Percentiles rank a stretch among this genome's conserved stretches.
Evolutionary conservation across 2,113 vertebrate species (phyloP).

Genomic region (Emydocephalus ijimae): DNA sequence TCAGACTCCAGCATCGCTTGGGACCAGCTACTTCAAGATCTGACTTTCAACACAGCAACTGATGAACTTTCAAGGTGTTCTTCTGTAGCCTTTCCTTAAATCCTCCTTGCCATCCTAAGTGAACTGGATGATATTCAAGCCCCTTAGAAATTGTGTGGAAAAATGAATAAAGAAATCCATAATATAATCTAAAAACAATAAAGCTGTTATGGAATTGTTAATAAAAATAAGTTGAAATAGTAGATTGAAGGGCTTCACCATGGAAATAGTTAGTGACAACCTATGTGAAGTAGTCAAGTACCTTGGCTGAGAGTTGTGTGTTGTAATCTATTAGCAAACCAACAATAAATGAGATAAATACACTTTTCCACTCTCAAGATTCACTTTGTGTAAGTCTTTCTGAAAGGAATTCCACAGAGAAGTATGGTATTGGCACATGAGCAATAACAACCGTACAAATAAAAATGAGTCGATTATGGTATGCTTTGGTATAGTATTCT

Average conservation of each 20-base stretch:
- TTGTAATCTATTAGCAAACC: neutral
- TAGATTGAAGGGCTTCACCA: neutral
- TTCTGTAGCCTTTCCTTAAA: neutral
- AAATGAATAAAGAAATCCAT: neutral
- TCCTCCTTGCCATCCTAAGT: neutral
- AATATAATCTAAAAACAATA: neutral
- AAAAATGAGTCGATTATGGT: neutral
- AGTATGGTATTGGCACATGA: neutral
- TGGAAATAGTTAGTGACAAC: neutral
- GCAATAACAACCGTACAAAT: neutral
- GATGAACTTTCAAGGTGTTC: neutral
- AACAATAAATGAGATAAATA: neutral
- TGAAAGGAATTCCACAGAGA: neutral
- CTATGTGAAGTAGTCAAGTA: constrained; percentile 4
- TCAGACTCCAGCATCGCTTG: neutral
- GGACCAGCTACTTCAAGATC: neutral
- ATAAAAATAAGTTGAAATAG: neutral
- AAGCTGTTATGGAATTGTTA: neutral
- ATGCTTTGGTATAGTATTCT: constrained; percentile 22
- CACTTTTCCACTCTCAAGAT: constrained; percentile 19
- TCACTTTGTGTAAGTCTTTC: neutral
- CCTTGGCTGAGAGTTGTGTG: neutral
- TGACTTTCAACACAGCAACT: neutral
- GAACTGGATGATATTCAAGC: neutral
- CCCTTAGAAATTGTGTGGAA: neutral